phyloP scores from a whole-genome alignment of 2,797 vertebrate genomes.

The Neosilurus mollespiculum region DNA sequence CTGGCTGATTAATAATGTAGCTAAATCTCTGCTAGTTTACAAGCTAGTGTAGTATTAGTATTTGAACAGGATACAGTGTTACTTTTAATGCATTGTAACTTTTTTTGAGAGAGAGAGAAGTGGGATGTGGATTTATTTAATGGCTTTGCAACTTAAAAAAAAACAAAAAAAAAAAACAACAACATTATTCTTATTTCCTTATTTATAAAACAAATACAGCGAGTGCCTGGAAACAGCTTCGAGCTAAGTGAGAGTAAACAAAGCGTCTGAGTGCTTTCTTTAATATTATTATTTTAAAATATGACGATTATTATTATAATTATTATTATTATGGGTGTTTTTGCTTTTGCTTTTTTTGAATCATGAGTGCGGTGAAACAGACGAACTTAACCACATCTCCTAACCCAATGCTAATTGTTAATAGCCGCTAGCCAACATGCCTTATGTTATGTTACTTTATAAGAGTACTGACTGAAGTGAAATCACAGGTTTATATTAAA shows the following conservation, averaged over 20 bases:
- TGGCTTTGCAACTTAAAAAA: too few relatives aligned
- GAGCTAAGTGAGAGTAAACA: background rate
- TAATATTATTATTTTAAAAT: too few relatives aligned
- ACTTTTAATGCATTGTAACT: too few relatives aligned
- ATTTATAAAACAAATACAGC: background rate
- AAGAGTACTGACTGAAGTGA: too few relatives aligned
- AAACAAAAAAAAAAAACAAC: too few relatives aligned
- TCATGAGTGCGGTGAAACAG: background rate
- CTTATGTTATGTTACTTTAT: too few relatives aligned
- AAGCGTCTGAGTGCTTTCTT: background rate
- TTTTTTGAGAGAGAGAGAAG: too few relatives aligned
- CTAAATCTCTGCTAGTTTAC: too few relatives aligned
- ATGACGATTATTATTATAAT: background rate
- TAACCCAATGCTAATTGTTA: background rate
- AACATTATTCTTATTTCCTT: background rate
- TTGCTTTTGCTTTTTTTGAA: background rate
- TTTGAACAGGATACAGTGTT: too few relatives aligned
- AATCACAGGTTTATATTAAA: too few relatives aligned
- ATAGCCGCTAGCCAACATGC: background rate
- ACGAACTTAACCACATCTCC: background rate
- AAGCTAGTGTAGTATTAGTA: too few relatives aligned
- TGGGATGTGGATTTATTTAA: too few relatives aligned
- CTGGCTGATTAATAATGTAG: background rate
- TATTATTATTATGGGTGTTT: background rate
- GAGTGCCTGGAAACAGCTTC: background rate